Evolutionary conservation across 92 coral and sea anemone genomes (phyloP), one percentile per base, ranked within the genome.

Genomic region (Siderastrea radians): DNA sequence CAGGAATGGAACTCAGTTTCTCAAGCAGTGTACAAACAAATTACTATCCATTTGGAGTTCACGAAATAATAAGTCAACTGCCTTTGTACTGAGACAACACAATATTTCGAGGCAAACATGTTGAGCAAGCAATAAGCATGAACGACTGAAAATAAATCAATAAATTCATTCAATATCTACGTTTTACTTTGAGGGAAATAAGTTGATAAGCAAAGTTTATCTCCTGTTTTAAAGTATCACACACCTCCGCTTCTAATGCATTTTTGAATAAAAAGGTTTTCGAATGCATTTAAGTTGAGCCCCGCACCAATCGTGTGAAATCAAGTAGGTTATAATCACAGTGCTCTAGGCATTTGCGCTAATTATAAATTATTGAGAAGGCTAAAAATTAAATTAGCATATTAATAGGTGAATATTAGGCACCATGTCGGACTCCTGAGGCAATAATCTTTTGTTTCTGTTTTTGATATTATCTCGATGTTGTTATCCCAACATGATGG

Each of bases 281-380:
- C 19, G 52, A 73, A 51, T 38, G 51, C 45, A 10, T 26, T 74
- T 51, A 16, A 50, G 43, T 74, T 57, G 44, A 48, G 50, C 17
- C 4, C 9, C 49, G 49, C 67, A 19, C 59, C 59, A 49, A 62
- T 49, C 72, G 48, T 44, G 58, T 13, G 58, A 79, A 50, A 74
- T 17, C 0, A 19, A 62, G 72, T 16, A 64, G 19, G 46, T 5
- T 17, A 9, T 17, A 60, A 79, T 61, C 70, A 17, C 26, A 44
- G 58, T 7, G 53, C 72, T 79, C 60, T 46, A 49, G 59, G 83
- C 60, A 10, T 45, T 5, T 64, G 9, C 8, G 49, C 72, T 58
- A 79, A 79, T 12, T 17, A n/a, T 48, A 64, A 79, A 79, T 79
- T 62, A 63, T 79, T 19, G 8, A 49, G 83, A 62, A 49, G 47